A percentile compares a stretch with the other conserved stretches of the same genome.
phyloP scores from a whole-genome alignment of 2,797 vertebrate species.

The Typhlichthys eigenmanni region DNA sequence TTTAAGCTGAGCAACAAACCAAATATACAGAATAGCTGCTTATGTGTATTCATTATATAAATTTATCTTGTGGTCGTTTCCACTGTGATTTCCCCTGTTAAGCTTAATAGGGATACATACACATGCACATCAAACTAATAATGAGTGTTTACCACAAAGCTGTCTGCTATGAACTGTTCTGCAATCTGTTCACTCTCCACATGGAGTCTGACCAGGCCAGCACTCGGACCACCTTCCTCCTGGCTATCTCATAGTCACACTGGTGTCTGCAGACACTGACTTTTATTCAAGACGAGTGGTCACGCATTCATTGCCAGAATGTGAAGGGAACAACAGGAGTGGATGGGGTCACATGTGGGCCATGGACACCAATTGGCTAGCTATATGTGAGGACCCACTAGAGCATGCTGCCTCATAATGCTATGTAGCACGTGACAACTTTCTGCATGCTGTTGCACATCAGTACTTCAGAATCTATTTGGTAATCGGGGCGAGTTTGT shows the following conservation, averaged over 20 bases:
- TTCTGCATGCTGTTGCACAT: conserved; percentile 33
- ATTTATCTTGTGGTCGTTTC: too few relatives aligned
- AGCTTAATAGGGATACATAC: too few relatives aligned
- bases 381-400: conserved; percentile 34
- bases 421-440: conserved; percentile 23
- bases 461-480: conserved; percentile 17
- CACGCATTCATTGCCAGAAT: conserved; percentile 49
- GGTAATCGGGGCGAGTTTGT: conserved; percentile 21
- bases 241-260: conserved; percentile 12
- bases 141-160: too few relatives aligned
- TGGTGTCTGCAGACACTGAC: conserved; percentile 29
- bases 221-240: conserved; percentile 21
- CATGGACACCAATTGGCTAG: conserved; percentile 45
- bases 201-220: too few relatives aligned
- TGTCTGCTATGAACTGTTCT: too few relatives aligned
- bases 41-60: too few relatives aligned
- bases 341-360: conserved; percentile 33
- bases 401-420: conserved; percentile 21
- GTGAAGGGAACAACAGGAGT: conserved; percentile 24
- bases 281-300: conserved; percentile 59
- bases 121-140: too few relatives aligned
- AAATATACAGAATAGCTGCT: too few relatives aligned
- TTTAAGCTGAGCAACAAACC: too few relatives aligned
- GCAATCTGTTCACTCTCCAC: too few relatives aligned
- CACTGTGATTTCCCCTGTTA: too few relatives aligned